These are phyloP conservation scores for Scaptomyza cyrtandrae DNA, from an alignment of 2,888 invertebrate species.

Conservation along the genomic window DNA sequence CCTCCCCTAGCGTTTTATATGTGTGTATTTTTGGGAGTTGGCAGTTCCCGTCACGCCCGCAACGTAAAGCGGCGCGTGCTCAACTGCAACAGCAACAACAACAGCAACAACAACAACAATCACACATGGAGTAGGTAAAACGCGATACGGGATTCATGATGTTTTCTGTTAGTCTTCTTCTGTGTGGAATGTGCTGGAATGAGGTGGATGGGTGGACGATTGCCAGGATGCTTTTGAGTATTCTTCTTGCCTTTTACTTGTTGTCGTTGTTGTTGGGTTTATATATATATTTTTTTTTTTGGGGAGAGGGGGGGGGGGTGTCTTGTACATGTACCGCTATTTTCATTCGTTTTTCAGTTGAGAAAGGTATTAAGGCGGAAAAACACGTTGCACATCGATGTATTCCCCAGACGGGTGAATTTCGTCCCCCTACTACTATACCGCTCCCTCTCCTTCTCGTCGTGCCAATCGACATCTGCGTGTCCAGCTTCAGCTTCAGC, in stretches of 20 bases:
- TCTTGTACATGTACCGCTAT: slow-evolving; percentile 63
- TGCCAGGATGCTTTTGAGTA: slow-evolving; percentile 3
- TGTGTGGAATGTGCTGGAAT: not conserved
- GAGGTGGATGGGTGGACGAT: not conserved
- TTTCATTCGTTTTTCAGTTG: slow-evolving; percentile 75
- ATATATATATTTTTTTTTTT: slow-evolving; percentile 17
- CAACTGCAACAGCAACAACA: slow-evolving; percentile 57
- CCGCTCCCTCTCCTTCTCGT: not conserved
- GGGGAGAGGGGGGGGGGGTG: not conserved
- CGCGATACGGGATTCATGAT: slow-evolving; percentile 57
- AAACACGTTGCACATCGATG: slow-evolving; percentile 80
- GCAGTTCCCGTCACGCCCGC: slow-evolving; percentile 61
- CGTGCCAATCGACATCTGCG: slow-evolving; percentile 4
- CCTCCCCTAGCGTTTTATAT: too few relatives aligned
- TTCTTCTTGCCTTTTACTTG: slow-evolving; percentile 20
- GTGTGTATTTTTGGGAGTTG: not conserved
- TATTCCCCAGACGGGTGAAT: slow-evolving; percentile 51
- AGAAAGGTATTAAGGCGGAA: slow-evolving; percentile 79
- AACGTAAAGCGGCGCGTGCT: slow-evolving; percentile 73
- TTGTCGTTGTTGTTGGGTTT: not conserved
- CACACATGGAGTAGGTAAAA: slow-evolving; percentile 20
- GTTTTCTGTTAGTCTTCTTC: slow-evolving; percentile 49
- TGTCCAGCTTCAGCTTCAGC: slow-evolving; percentile 6
- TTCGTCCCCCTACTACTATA: not conserved
- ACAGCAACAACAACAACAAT: slow-evolving; percentile 24